phyloP scores from a whole-genome alignment of 2,888 invertebrate species.

The Heteromurus nitidus region DNA sequence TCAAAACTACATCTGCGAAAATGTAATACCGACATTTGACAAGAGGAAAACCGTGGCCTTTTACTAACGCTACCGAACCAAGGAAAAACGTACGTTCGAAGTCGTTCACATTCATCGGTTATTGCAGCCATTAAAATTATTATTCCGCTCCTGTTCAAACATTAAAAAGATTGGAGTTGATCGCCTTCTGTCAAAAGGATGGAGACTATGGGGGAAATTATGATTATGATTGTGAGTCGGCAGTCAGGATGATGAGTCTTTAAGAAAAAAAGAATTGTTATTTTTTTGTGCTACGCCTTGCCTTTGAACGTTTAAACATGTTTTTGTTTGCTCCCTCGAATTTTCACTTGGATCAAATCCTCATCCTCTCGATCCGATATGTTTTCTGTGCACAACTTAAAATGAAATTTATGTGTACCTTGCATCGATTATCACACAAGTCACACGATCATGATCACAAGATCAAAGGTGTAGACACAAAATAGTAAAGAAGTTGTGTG shows the following conservation, averaged over 20 bases:
- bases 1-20: no score
- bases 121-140: slow-evolving; percentile 63
- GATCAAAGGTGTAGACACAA: no score
- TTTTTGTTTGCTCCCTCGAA: no score
- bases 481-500: no score
- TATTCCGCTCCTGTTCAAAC: slow-evolving; percentile 65
- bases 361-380: neutral
- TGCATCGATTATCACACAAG: neutral
- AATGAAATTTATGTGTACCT: neutral
- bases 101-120: slow-evolving; percentile 23
- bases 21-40: no score
- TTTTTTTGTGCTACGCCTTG: slow-evolving; percentile 58
- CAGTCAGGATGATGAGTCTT: slow-evolving; percentile 49
- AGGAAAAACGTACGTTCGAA: slow-evolving; percentile 8
- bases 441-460: neutral
- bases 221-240: slow-evolving; percentile 47
- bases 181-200: slow-evolving; percentile 64
- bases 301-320: no score
- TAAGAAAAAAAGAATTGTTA: slow-evolving; percentile 59
- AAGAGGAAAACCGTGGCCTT: no score
- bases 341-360: neutral
- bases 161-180: slow-evolving; percentile 64
- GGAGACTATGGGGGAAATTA: slow-evolving; percentile 34
- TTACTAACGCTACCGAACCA: slow-evolving; percentile 41
- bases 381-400: neutral